A percentile compares a stretch with the other conserved stretches of the same genome.
Conservation (phyloP, 2,888 invertebrate species). For the Amiota communis region DNA sequence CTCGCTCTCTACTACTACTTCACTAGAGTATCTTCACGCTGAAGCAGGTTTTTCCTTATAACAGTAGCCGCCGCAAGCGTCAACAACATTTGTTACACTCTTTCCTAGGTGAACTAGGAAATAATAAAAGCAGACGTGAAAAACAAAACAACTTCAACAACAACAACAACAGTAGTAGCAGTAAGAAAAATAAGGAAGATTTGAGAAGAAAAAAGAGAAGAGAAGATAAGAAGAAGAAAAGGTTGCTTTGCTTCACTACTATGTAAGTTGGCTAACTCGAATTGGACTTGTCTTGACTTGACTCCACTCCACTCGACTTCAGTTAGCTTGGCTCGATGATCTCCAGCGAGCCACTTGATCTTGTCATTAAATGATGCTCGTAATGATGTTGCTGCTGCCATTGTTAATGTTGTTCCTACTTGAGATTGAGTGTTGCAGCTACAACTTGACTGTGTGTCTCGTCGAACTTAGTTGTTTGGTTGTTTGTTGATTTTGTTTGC, state of each 20-base stretch:
- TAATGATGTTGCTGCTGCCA: constrained; percentile 51
- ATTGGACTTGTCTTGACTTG: not conserved
- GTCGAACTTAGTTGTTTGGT: not conserved
- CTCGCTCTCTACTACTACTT: too few relatives aligned
- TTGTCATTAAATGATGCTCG: constrained; percentile 68
- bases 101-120: constrained; percentile 34
- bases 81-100: constrained; percentile 56
- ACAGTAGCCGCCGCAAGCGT: constrained; percentile 40
- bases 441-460: constrained; percentile 12
- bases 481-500: constrained; percentile 28
- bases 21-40: constrained; percentile 36
- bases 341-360: constrained; percentile 59
- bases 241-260: not conserved
- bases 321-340: constrained; percentile 42
- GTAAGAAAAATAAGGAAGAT: constrained; percentile 12
- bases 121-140: constrained; percentile 34
- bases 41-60: constrained; percentile 60
- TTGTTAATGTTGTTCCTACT: not conserved
- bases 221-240: constrained; percentile 1
- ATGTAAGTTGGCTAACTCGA: not conserved
- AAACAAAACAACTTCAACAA: constrained; percentile 24
- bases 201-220: not conserved
- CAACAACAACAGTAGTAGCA: constrained; percentile 20
- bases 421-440: constrained; percentile 9
- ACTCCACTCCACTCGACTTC: not conserved